Percentiles rank a stretch among this genome's conserved stretches.
These are phyloP conservation scores for Drosophila navojoa DNA, from an alignment of 1,140 invertebrate genomes.

Conservation along the genomic window DNA sequence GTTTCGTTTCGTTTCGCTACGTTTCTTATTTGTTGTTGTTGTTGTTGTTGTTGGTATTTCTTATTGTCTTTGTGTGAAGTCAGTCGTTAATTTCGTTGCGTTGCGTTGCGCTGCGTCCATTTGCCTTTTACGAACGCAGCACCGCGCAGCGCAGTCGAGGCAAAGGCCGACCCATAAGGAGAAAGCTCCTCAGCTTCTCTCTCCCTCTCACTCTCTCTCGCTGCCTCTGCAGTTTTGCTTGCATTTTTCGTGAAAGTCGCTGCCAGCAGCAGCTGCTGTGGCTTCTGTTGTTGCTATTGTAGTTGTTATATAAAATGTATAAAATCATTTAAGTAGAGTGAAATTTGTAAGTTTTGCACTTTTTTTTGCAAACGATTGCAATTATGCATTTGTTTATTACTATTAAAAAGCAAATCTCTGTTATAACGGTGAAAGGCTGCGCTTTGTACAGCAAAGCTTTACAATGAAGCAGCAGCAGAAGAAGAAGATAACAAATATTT, in stretches of 20 bases:
- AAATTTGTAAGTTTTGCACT: conserved; percentile 59
- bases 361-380: conserved; percentile 31
- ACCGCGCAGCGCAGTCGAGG: conserved; percentile 28
- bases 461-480: neutral
- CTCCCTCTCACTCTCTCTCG: conserved; percentile 17
- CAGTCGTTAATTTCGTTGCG: conserved; percentile 52
- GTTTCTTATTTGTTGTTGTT: conserved; percentile 17
- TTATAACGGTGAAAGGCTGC: conserved; percentile 1
- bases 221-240: conserved; percentile 67
- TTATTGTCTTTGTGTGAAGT: conserved; percentile 47
- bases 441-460: conserved; percentile 7
- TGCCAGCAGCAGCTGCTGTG: conserved; percentile 18
- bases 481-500: neutral
- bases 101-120: conserved; percentile 46
- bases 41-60: conserved; percentile 25
- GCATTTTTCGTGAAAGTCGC: conserved; percentile 80
- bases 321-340: conserved; percentile 80
- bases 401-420: conserved; percentile 24
- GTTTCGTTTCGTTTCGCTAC: conserved; percentile 44
- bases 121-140: conserved; percentile 56
- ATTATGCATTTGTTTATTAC: conserved; percentile 29
- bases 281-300: conserved; percentile 40
- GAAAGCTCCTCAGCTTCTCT: conserved; percentile 61
- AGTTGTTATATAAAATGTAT: conserved; percentile 75
- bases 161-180: conserved; percentile 58